Evolutionary conservation across 2,113 vertebrate genomes (phyloP), one percentile per base, ranked within the genome.

Genomic region (Heterochromis multidens): DNA sequence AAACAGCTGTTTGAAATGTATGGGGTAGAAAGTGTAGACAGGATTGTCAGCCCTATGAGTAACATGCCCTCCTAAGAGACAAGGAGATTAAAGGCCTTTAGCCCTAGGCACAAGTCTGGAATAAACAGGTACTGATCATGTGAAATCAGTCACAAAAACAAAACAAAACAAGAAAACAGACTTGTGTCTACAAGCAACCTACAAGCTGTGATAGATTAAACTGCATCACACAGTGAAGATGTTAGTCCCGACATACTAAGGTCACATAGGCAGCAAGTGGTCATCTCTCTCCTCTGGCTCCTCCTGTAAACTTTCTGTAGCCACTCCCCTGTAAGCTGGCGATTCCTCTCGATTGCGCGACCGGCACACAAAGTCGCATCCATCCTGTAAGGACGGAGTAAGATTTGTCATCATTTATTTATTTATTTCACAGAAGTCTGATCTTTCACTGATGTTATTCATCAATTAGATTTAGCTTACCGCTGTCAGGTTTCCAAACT

Each of bases 321-420:
- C 92, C 49, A 97, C 96, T 2, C 97, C 97, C 5, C 97, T 96
- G 85, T 98, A 98, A 0, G 97, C 94, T 1, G 97, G 96, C 6
- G 97, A 96, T 0, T 94, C 94, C 0, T 94, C 96, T 7, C 96
- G 97, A 77, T 81, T 95, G 94, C 74, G 96, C 2, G 98, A 98
- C 3, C 99, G 97, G 86, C 98, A 99, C 56, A 99, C 97, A 80
- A 99, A 98, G 94, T 99, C 98, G 88, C 99, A 99, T 56, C 99
- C 99, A 27, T 99, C 99, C 99, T 99, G 89, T 2, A 46, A 65
- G 19, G 25, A 27, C 3, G 1, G 11, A 27, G n/a, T 19, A 46
- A 37, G 5, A 25, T 83, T 56, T 37, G 21, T 72, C 10, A 59
- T 58, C 3, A 57, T 33, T 63, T 27, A 46, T 70, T 70, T 29